These are phyloP conservation scores for Mellilla xanthometata DNA, from an alignment of 2,888 invertebrate species.

Conservation along the genomic window DNA sequence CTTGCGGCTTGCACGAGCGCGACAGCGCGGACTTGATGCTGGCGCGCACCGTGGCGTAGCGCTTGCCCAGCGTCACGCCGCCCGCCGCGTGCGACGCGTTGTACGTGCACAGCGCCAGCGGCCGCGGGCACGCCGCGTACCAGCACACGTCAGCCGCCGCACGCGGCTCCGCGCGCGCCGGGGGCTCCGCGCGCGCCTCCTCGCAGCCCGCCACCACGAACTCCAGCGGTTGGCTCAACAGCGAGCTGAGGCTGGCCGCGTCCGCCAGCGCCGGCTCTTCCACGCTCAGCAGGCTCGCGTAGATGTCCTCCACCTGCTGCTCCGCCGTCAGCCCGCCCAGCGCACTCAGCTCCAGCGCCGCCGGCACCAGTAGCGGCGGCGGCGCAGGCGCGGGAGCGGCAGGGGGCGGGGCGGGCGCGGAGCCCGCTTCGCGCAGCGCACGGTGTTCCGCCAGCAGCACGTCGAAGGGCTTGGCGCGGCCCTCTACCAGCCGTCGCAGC, in stretches of 20 bases:
- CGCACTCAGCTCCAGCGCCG: constrained; percentile 62
- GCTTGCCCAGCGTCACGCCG: constrained; percentile 78
- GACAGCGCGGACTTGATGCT: constrained; percentile 74
- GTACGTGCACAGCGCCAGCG: constrained; percentile 82
- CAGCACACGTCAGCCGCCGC: constrained; percentile 66
- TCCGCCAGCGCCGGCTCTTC: constrained; percentile 66
- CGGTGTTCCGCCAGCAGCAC: constrained; percentile 88
- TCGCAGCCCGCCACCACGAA: constrained; percentile 62
- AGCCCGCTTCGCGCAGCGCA: constrained; percentile 82
- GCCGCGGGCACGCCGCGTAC: constrained; percentile 83
- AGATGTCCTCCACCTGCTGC: constrained; percentile 70
- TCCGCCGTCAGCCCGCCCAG: constrained; percentile 66
- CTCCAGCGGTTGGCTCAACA: constrained; percentile 60
- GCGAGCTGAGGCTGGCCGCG: constrained; percentile 60
- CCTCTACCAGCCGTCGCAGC: constrained; percentile 86
- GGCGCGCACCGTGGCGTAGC: constrained; percentile 73
- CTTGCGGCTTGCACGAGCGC: constrained; percentile 60
- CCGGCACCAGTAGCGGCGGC: constrained; percentile 58
- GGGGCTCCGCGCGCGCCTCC: constrained; percentile 38
- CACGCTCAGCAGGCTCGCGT: constrained; percentile 61
- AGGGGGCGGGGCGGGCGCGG: constrained; percentile 39
- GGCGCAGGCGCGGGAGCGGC: constrained; percentile 34
- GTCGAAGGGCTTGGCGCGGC: constrained; percentile 89
- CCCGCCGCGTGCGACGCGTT: constrained; percentile 82
- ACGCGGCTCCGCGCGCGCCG: constrained; percentile 42